Evolutionary conservation across 2,113 vertebrate genomes (phyloP).

Genomic region (Python bivittatus): DNA sequence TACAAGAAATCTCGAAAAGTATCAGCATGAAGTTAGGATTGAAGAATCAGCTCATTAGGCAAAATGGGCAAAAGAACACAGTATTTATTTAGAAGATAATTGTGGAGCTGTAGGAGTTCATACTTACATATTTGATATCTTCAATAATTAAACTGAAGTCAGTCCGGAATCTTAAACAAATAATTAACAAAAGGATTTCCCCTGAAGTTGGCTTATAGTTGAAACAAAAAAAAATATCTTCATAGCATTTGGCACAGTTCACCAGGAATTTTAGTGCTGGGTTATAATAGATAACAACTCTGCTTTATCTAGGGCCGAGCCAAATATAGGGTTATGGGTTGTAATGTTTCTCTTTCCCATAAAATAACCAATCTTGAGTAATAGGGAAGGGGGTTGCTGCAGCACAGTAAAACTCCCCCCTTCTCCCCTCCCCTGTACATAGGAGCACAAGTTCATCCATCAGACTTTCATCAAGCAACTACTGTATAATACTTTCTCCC

Average conservation of each 20-base stretch:
- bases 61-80: neutral
- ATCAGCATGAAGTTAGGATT: neutral
- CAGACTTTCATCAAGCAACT: neutral
- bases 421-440: neutral
- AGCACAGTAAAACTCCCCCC: neutral
- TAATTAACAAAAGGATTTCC: neutral
- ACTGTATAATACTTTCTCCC: neutral
- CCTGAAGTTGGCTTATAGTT: neutral
- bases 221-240: neutral
- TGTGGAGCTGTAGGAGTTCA: neutral
- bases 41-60: neutral
- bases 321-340: neutral
- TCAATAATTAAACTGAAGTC: neutral
- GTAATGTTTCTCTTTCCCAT: neutral
- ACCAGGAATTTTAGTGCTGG: neutral
- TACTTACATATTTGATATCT: neutral
- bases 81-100: neutral
- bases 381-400: neutral
- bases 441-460: neutral
- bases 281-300: neutral
- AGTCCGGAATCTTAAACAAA: neutral
- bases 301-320: neutral
- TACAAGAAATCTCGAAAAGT: no score
- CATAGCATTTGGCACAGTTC: neutral
- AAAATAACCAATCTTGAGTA: neutral